Percentiles rank a stretch among this genome's conserved stretches.
These are phyloP conservation scores for Odocoileus virginianus DNA, from an alignment of 2,113 vertebrate genomes.

Conservation along the genomic window DNA sequence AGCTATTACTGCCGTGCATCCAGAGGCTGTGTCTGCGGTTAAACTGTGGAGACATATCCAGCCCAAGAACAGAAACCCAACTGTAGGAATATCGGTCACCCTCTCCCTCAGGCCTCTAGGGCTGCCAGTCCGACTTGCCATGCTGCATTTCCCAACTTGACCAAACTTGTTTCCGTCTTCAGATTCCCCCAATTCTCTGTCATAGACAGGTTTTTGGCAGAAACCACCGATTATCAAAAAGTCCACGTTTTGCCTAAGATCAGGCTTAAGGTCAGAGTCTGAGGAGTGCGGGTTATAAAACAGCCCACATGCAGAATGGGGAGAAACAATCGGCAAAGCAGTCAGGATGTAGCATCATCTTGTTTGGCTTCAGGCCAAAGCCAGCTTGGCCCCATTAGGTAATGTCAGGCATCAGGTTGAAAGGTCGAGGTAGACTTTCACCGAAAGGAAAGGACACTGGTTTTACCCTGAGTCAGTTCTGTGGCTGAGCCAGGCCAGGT, in stretches of 20 bases:
- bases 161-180: neutral
- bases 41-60: too few species aligned
- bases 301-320: neutral
- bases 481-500: neutral
- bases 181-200: neutral
- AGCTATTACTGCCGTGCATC: fast-evolving
- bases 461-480: neutral
- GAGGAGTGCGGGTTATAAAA: too few species aligned
- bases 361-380: neutral
- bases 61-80: neutral
- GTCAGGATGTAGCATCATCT: fast-evolving
- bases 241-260: neutral
- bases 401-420: neutral
- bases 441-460: neutral
- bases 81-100: neutral
- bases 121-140: neutral
- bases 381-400: neutral
- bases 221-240: neutral
- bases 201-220: neutral
- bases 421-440: neutral
- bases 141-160: neutral
- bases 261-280: neutral
- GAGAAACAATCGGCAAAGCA: fast-evolving
- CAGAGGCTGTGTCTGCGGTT: neutral
- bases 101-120: neutral